These are phyloP conservation scores for Heliconius himera DNA, from an alignment of 1,140 invertebrate genomes.

Conservation along the genomic window DNA sequence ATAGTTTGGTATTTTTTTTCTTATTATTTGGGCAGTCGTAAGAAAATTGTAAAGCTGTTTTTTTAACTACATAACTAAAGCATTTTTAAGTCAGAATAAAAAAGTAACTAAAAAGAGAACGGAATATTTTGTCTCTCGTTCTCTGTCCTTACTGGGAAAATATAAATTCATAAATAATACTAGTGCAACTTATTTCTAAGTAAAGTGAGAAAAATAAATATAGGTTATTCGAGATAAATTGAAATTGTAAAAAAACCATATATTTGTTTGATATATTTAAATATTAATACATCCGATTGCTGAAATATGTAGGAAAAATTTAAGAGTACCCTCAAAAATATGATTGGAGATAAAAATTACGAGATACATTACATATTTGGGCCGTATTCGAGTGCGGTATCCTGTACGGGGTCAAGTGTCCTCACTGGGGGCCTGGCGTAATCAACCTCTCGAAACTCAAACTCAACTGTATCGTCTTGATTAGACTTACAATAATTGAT, in stretches of 20 bases:
- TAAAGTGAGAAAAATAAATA: neutral
- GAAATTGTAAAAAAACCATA: neutral
- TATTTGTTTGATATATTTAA: neutral
- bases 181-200: too few relatives aligned
- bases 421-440: neutral
- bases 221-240: neutral
- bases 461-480: slow-evolving; percentile 2
- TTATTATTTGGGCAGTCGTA: too few relatives aligned
- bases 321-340: neutral
- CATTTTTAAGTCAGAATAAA: too few relatives aligned
- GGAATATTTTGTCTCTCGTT: too few relatives aligned
- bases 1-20: too few relatives aligned
- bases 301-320: neutral
- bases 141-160: too few relatives aligned
- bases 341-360: slow-evolving; percentile 11
- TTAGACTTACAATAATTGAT: neutral
- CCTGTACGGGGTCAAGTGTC: neutral
- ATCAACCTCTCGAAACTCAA: neutral
- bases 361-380: slow-evolving; percentile 10
- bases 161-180: too few relatives aligned
- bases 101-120: too few relatives aligned
- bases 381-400: neutral
- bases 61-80: too few relatives aligned
- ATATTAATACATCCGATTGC: neutral
- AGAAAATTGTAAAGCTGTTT: too few relatives aligned